Base-by-base conservation (phyloP, 2,113 vertebrate species). In the Sebastes fasciatus region DNA sequence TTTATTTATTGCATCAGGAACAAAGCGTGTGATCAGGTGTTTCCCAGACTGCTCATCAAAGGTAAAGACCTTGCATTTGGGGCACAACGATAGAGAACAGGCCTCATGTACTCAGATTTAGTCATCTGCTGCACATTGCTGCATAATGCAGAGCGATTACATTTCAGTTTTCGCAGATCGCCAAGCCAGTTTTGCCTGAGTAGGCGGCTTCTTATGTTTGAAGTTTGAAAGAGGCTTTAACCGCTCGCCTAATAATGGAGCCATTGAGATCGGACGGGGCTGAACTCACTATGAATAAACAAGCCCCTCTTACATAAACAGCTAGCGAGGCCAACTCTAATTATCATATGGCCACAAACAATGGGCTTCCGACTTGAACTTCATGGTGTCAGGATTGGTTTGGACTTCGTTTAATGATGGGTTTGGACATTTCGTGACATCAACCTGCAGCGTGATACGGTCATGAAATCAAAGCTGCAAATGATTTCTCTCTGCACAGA, bases 221-320 rank as follows among this genome's bases (percentile, higher is more conserved):
- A 93, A 88, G 91, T 93, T 89, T 91, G 62, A 93, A 94, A 94
- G 89, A 85, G 89, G 91, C 89, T 93, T 94, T 93, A 90, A 79
- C 76, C 68, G 51, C 58, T 81, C 42, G 57, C 61, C 81, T 63
- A 80, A 92, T 94, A 94, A 95, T 93, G 91, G 83, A 75, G 85
- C 92, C 89, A 93, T 94, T 94, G 90, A 94, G 86, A 88, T 83
- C 80, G 5, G 51, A 84, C 13, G 16, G 43, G 73, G 78, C 77
- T 62, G 84, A 90, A 81, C 81, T 78, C 84, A n/a, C 52, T 69
- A 83, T 94, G 94, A 94, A 94, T 93, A 89, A 94, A 93, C 93
- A 94, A 87, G 86, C 63, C 77, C 85, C 63, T 92, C 89, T 95
- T 95, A 94, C 91, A 86, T 94, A 95, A 94, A 94, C 82, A 57